Conservation (phyloP, 2,888 invertebrate genomes). For the Timema cristinae region DNA sequence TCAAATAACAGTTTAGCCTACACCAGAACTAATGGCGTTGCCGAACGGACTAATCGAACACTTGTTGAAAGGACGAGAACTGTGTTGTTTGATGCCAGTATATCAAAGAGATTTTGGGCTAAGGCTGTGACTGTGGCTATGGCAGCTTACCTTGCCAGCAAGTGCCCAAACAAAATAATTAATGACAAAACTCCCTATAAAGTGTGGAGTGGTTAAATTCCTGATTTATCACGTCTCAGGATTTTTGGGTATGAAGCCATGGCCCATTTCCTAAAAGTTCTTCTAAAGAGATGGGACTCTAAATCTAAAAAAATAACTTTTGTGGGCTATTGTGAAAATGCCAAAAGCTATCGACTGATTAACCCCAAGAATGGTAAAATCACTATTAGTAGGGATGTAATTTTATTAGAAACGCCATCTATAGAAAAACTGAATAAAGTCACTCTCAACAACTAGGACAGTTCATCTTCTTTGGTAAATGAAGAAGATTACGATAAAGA, state of each 20-base stretch:
- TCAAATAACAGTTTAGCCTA: neutral
- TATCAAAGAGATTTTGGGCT: neutral
- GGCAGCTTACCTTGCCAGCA: neutral
- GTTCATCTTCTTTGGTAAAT: too few relatives aligned
- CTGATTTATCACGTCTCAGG: neutral
- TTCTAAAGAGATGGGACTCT: neutral
- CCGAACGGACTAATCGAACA: neutral
- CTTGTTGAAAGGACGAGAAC: neutral
- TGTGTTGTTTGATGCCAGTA: neutral
- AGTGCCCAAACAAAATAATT: neutral
- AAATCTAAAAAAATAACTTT: neutral
- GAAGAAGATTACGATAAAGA: too few relatives aligned
- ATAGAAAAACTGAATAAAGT: too few relatives aligned
- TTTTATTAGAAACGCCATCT: neutral
- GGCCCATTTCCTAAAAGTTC: neutral
- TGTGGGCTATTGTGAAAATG: neutral
- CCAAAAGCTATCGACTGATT: neutral
- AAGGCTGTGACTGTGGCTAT: neutral
- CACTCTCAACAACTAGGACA: too few relatives aligned
- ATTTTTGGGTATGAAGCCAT: conserved; percentile 4
- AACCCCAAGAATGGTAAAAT: neutral
- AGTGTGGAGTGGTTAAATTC: neutral
- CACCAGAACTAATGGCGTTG: neutral
- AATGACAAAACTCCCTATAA: neutral
- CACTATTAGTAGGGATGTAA: neutral